Evolutionary conservation across 2,797 vertebrate species (phyloP).

Genomic region (Pogonophryne albipinna): DNA sequence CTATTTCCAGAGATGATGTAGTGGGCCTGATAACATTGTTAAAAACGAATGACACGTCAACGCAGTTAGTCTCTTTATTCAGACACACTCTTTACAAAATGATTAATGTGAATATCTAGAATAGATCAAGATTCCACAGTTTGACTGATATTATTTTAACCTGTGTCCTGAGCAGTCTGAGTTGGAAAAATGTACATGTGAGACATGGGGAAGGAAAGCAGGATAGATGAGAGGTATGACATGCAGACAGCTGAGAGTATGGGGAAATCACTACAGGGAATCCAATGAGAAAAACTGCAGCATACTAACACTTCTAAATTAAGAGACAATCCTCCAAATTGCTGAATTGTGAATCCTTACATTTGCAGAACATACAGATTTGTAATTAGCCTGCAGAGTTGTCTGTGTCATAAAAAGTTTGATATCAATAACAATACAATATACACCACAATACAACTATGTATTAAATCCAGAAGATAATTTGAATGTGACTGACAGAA

Average conservation of each 20-base stretch:
- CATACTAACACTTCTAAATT: not conserved
- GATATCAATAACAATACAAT: not conserved
- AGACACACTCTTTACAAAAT: not conserved
- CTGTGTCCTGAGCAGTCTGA: not conserved
- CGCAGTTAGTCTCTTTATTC: constrained; percentile 11
- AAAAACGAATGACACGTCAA: constrained; percentile 23
- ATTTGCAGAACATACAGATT: not conserved
- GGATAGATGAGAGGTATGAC: not conserved
- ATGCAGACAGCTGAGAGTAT: not conserved
- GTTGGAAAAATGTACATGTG: not conserved
- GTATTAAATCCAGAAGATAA: not conserved
- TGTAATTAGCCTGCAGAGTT: not conserved
- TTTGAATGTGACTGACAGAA: not conserved
- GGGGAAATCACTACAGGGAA: not conserved
- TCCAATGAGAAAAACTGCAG: not conserved
- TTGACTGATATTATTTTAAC: not conserved
- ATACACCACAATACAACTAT: not conserved
- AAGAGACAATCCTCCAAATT: not conserved
- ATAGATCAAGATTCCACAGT: not conserved
- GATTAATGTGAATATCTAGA: not conserved
- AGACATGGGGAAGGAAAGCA: not conserved
- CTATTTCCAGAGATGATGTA: constrained; percentile 25
- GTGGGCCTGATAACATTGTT: constrained; percentile 1
- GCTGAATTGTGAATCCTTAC: not conserved
- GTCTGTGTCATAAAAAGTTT: not conserved